phyloP scores from a whole-genome alignment of 2,113 vertebrate species.

The Plestiodon gilberti region DNA sequence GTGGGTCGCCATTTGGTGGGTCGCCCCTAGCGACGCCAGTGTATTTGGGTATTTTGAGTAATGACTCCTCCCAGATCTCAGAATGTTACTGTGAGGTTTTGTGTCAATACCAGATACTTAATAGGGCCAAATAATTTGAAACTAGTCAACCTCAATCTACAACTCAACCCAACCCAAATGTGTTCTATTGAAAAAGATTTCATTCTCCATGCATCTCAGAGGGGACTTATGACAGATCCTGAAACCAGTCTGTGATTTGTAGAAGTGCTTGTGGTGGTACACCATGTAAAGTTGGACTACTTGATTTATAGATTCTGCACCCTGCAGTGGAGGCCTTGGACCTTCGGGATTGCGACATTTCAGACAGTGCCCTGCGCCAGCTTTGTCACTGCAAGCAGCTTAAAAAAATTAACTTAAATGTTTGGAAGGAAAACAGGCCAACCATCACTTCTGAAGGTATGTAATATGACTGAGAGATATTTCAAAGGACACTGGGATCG shows the following conservation, averaged over 20 bases:
- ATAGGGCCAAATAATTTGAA: background rate
- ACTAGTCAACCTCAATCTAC: conserved; percentile 6
- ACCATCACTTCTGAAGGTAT: conserved; percentile 82
- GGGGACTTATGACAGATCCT: background rate
- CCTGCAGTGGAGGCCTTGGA: conserved; percentile 80
- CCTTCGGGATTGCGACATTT: conserved; percentile 82
- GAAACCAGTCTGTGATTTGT: background rate
- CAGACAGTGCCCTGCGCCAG: conserved; percentile 79
- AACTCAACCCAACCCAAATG: background rate
- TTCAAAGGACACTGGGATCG: background rate
- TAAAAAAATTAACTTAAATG: conserved; percentile 79
- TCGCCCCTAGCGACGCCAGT: too few species aligned
- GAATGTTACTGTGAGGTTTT: background rate
- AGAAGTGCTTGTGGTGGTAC: conserved; percentile 6
- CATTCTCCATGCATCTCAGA: background rate
- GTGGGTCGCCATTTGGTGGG: too few species aligned
- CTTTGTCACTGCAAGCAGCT: conserved; percentile 79
- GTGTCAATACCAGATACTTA: background rate
- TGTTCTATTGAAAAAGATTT: background rate
- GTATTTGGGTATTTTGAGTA: too few species aligned
- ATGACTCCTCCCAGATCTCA: background rate
- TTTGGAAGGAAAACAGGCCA: conserved; percentile 72
- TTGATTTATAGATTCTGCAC: conserved; percentile 81
- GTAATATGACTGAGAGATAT: conserved; percentile 26
- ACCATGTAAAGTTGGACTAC: conserved; percentile 26